Base-by-base conservation (phyloP, 1,140 invertebrate species). In the Batillaria attramentaria region DNA sequence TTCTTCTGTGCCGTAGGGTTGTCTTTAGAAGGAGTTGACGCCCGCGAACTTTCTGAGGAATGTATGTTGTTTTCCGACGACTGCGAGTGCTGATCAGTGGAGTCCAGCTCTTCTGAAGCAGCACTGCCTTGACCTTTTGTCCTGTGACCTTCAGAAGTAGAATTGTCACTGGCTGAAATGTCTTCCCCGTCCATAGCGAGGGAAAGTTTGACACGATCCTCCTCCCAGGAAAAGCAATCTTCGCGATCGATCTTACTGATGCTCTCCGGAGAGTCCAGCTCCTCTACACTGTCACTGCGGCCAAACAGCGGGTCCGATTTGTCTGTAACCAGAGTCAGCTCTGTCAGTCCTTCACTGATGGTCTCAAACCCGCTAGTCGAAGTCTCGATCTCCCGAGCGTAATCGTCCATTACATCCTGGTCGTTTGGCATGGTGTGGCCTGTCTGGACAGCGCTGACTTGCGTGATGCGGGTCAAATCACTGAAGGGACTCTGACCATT, bases 201-300 rank as follows among this genome's bases (percentile, higher is more conserved):
- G 13, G 85, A 79, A n/a, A 91, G 77, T 37, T 87, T 83, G 20
- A 90, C 57, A 41, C 84, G 85, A 65, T 89, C 88, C 31, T 89
- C 88, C 62, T 91, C 88, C 87, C 89, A 90, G 0, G 84, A 88
- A 66, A 90, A 90, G 79, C 87, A 89, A 76, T 90, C 89, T 57
- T 90, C 89, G 18, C 74, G 76, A 74, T 90, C 89, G 39, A 90
- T 89, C 50, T 88, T 84, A 43, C 81, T 84, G 42, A 89, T 86
- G 79, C 87, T 88, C 69, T 89, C 88, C 33, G 88, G 88, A 13
- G 88, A 89, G 60, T 89, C 88, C 24, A 90, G 79, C n/a, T 90
- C 89, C 65, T 87, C 87, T 35, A 89, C 77, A 77, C 82, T 82
- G 16, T 85, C 85, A 75, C 78, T 72, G 18, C 50, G 69, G 57